A percentile compares a stretch with the other conserved stretches of the same genome.
phyloP scores from a whole-genome alignment of 2,797 vertebrate species.

The Tangara arthus region DNA sequence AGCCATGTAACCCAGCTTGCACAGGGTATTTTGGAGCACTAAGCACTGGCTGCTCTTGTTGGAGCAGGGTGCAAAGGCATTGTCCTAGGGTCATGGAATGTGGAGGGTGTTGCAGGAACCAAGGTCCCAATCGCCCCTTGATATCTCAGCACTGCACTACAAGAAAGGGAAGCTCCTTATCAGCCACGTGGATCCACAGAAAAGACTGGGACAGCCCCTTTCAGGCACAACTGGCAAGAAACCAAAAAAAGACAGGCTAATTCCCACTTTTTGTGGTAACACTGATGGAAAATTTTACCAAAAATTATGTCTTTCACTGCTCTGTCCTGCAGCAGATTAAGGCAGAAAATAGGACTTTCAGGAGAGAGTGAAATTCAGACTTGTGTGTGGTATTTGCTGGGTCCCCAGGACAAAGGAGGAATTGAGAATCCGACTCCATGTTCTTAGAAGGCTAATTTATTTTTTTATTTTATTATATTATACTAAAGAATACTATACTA shows the following conservation, averaged over 20 bases:
- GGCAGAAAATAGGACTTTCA: background rate
- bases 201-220: rapidly evolving
- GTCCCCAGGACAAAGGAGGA: too few species aligned
- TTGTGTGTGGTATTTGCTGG: too few species aligned
- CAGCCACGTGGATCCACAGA: rapidly evolving
- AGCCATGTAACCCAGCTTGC: background rate
- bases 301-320: background rate
- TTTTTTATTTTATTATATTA: too few species aligned
- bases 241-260: background rate
- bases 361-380: background rate
- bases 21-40: background rate
- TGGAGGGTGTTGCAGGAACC: background rate
- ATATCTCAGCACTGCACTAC: background rate
- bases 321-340: background rate
- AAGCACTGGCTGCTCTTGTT: rapidly evolving
- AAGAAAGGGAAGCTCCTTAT: background rate
- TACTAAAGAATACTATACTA: too few species aligned
- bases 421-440: too few species aligned
- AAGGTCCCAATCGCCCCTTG: rapidly evolving
- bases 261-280: background rate
- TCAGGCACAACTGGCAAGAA: rapidly evolving
- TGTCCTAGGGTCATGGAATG: rapidly evolving
- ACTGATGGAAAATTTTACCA: background rate
- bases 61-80: background rate
- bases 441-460: too few species aligned